Percentiles rank a stretch among this genome's conserved stretches.
Conservation (phyloP, 2,113 vertebrate genomes). For the Urocolius indicus region DNA sequence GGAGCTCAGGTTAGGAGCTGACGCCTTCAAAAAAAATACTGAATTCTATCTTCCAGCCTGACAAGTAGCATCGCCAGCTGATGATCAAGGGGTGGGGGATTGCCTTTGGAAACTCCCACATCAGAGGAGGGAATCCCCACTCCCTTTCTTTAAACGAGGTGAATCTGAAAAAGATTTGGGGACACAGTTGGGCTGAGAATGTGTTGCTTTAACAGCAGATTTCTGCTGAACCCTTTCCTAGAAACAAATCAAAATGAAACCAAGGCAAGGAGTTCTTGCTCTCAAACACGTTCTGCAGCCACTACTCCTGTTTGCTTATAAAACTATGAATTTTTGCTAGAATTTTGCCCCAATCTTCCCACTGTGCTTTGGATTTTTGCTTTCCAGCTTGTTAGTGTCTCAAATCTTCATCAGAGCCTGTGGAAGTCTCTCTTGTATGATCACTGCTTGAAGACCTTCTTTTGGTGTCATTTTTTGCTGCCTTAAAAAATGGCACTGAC, state of each 20-base stretch:
- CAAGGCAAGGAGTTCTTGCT: neutral
- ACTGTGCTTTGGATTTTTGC: neutral
- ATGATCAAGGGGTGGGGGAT: neutral
- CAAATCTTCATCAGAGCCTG: neutral
- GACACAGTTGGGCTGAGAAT: too few species aligned
- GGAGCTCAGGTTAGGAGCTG: slow-evolving; percentile 8
- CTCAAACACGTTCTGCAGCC: neutral
- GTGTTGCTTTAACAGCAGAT: neutral
- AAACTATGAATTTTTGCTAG: neutral
- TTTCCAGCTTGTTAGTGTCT: neutral
- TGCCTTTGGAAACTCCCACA: slow-evolving; percentile 35
- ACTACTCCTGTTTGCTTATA: rapidly evolving
- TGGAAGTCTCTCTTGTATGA: neutral
- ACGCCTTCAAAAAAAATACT: neutral
- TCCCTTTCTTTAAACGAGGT: neutral
- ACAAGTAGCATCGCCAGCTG: rapidly evolving
- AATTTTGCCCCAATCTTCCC: neutral
- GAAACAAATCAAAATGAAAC: neutral
- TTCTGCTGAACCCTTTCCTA: neutral
- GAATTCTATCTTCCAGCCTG: neutral
- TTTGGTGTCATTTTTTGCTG: neutral
- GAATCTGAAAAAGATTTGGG: neutral
- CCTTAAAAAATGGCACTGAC: neutral
- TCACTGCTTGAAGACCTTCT: neutral
- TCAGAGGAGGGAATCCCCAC: neutral